These are phyloP conservation scores for Myanophis thanlyinensis DNA, from an alignment of 2,113 vertebrate genomes.

Conservation along the genomic window DNA sequence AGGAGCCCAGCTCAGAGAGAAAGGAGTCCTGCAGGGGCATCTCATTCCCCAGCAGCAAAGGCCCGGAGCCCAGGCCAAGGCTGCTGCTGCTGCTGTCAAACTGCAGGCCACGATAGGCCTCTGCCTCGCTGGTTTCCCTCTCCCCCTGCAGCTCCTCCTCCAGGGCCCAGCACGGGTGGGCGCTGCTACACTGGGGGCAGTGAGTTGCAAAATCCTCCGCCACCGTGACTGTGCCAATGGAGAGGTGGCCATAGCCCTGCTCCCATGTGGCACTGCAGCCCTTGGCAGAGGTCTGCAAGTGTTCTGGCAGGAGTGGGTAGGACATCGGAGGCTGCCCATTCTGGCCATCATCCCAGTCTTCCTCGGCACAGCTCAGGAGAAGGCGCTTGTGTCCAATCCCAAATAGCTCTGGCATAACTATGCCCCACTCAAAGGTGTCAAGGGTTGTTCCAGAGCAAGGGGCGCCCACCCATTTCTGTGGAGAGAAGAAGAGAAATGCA, in stretches of 20 bases:
- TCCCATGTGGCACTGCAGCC: conserved; percentile 43
- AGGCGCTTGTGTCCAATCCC: conserved; percentile 49
- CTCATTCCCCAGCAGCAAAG: conserved; percentile 22
- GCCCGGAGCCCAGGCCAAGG: neutral
- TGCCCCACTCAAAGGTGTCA: conserved; percentile 56
- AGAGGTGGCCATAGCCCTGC: conserved; percentile 73
- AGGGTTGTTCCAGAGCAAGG: conserved; percentile 54
- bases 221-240: conserved; percentile 85
- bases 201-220: conserved; percentile 63
- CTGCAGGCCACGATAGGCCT: conserved; percentile 66
- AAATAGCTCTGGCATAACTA: conserved; percentile 51
- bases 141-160: neutral
- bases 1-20: neutral
- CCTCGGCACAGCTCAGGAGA: conserved; percentile 11
- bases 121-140: conserved; percentile 21
- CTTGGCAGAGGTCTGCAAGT: neutral
- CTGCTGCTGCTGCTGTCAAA: conserved; percentile 37
- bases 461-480: conserved; percentile 72
- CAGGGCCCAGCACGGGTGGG: conserved; percentile 9
- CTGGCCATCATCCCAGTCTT: conserved; percentile 29
- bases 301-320: neutral
- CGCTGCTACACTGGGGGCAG: conserved; percentile 50
- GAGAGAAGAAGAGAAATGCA: neutral
- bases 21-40: neutral
- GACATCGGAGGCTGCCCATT: conserved; percentile 11